Evolutionary conservation across 2,113 vertebrate species (phyloP).

Genomic region (Lepus europaeus): DNA sequence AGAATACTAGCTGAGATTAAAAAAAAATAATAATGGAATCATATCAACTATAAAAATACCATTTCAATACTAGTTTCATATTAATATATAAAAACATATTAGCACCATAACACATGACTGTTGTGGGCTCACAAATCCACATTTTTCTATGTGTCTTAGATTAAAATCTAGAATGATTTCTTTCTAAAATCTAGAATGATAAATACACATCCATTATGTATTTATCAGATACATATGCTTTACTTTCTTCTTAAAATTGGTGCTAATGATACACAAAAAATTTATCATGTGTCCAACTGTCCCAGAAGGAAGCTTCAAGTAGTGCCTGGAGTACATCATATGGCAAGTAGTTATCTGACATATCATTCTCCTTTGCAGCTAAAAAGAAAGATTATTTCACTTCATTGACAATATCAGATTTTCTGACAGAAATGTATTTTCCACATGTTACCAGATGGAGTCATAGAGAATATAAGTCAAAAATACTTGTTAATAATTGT

Average conservation of each 20-base stretch:
- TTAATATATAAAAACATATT: conserved; percentile 37
- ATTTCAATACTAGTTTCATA: background rate
- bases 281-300: background rate
- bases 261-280: background rate
- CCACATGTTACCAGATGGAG: background rate
- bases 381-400: background rate
- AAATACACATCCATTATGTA: background rate
- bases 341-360: background rate
- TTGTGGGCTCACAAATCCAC: background rate
- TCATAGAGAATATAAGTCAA: background rate
- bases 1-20: background rate
- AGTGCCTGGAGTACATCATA: background rate
- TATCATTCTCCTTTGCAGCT: background rate
- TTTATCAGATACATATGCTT: background rate
- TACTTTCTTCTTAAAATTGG: background rate
- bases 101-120: background rate
- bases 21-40: background rate
- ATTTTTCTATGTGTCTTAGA: background rate
- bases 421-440: conserved; percentile 45
- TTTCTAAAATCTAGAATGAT: background rate
- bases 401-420: conserved; percentile 8
- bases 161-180: background rate
- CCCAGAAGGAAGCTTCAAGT: background rate
- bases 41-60: background rate
- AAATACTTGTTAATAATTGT: conserved; percentile 15